A percentile compares a stretch with the other conserved stretches of the same genome.
These are phyloP conservation scores for Aramus guarauna DNA, from an alignment of 2,113 vertebrate species.

Conservation along the genomic window DNA sequence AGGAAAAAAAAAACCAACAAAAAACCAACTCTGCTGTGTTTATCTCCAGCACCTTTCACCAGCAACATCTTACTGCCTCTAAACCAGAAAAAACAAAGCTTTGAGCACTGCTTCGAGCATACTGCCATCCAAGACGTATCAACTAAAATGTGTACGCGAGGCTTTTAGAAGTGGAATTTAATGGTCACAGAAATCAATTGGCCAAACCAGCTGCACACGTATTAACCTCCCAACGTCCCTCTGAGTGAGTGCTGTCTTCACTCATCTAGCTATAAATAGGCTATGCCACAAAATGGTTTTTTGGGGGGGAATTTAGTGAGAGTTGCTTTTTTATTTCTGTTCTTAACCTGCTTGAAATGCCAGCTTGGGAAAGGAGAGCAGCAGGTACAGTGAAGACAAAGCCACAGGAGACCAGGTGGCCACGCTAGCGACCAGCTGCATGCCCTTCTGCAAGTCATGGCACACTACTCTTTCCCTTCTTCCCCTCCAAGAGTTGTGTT, in stretches of 20 bases:
- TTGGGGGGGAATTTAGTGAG: not conserved
- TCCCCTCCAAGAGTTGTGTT: not conserved
- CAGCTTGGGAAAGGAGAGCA: not conserved
- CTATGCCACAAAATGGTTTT: not conserved
- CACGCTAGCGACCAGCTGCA: not conserved
- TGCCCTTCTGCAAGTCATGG: not conserved
- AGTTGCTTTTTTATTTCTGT: not conserved
- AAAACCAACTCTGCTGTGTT: not conserved
- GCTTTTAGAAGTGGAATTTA: constrained; percentile 55
- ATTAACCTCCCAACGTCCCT: constrained; percentile 39
- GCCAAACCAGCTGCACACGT: constrained; percentile 35
- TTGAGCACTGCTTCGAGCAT: not conserved
- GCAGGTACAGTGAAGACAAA: not conserved
- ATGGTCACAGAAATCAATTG: constrained; percentile 59
- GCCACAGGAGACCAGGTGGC: not conserved
- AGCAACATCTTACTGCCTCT: constrained; percentile 1
- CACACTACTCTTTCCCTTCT: not conserved
- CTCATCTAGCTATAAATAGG: constrained; percentile 33
- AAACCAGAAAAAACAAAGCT: constrained; percentile 24
- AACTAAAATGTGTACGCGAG: not conserved
- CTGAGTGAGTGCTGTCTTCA: not conserved
- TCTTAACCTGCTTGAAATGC: not conserved
- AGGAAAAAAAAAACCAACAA: not conserved
- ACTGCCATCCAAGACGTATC: not conserved
- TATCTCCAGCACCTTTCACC: constrained; percentile 4